Percentiles rank a stretch among this genome's conserved stretches.
Conservation (phyloP, 2,797 vertebrate genomes). For the Loris lydekkerianus region DNA sequence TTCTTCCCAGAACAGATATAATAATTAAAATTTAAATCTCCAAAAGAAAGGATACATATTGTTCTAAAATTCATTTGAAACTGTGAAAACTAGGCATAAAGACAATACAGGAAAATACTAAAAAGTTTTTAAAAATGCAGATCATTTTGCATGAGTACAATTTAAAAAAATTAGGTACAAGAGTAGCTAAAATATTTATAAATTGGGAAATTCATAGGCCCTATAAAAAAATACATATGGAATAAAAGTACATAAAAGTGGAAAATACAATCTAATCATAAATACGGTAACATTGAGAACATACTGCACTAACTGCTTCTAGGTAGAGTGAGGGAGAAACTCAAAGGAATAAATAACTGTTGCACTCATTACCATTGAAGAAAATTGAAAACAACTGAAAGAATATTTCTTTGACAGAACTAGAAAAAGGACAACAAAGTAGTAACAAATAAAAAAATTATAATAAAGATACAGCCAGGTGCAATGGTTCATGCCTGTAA, state of each 20-base stretch:
- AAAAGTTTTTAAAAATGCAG: neutral
- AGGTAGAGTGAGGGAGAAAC: neutral
- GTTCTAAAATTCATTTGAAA: neutral
- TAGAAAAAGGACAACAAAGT: no score
- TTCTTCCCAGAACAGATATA: neutral
- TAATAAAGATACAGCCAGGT: no score
- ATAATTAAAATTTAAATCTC: neutral
- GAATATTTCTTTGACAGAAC: neutral
- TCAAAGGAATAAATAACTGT: neutral
- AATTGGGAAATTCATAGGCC: neutral
- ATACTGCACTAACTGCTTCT: neutral
- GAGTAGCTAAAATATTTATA: conserved; percentile 2
- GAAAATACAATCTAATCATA: neutral
- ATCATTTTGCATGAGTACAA: neutral
- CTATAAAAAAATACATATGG: neutral
- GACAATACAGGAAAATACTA: neutral
- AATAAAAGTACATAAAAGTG: neutral
- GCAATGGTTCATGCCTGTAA: no score
- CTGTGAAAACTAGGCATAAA: neutral
- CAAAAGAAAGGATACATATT: neutral
- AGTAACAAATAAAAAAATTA: no score
- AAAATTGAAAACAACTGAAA: neutral
- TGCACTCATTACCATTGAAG: neutral
- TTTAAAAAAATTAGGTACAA: neutral
- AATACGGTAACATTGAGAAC: neutral